phyloP scores from a whole-genome alignment of 2,888 invertebrate genomes.

The Merodon equestris region DNA sequence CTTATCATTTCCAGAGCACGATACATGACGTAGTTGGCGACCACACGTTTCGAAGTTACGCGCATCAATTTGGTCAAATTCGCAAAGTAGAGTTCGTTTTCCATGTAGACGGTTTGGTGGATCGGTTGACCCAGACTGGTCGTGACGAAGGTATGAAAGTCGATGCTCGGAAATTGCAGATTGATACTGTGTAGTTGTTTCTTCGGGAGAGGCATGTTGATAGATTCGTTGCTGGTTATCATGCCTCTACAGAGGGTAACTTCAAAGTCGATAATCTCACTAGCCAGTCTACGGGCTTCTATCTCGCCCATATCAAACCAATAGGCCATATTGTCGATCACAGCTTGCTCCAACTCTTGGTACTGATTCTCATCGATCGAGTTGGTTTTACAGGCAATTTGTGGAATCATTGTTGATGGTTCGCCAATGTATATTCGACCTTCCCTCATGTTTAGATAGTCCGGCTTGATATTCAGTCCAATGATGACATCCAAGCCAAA shows the following conservation, averaged over 20 bases:
- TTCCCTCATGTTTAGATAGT: constrained; percentile 72
- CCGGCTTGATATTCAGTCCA: constrained; percentile 71
- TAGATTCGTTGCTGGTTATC: constrained; percentile 1
- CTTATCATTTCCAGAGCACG: constrained; percentile 71
- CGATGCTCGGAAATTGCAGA: constrained; percentile 70
- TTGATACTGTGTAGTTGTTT: constrained; percentile 70
- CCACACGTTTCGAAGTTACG: constrained; percentile 67
- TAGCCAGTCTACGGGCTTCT: constrained; percentile 69
- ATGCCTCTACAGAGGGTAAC: constrained; percentile 72
- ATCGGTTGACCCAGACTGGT: constrained; percentile 71
- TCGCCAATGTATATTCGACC: constrained; percentile 72
- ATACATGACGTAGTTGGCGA: constrained; percentile 76
- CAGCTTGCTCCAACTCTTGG: constrained; percentile 63
- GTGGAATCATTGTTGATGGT: constrained; percentile 60
- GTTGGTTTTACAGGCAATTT: constrained; percentile 60
- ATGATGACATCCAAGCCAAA: constrained; percentile 71
- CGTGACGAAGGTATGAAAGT: constrained; percentile 71
- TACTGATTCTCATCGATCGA: constrained; percentile 69
- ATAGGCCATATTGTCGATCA: constrained; percentile 71
- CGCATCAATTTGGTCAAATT: constrained; percentile 72
- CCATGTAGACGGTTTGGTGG: constrained; percentile 71
- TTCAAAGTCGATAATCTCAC: constrained; percentile 74
- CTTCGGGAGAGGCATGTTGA: constrained; percentile 20
- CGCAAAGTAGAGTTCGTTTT: constrained; percentile 69
- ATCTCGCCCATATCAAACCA: constrained; percentile 73